Conservation (phyloP, 2,888 invertebrate genomes). For the Steinernema carpocapsae region DNA sequence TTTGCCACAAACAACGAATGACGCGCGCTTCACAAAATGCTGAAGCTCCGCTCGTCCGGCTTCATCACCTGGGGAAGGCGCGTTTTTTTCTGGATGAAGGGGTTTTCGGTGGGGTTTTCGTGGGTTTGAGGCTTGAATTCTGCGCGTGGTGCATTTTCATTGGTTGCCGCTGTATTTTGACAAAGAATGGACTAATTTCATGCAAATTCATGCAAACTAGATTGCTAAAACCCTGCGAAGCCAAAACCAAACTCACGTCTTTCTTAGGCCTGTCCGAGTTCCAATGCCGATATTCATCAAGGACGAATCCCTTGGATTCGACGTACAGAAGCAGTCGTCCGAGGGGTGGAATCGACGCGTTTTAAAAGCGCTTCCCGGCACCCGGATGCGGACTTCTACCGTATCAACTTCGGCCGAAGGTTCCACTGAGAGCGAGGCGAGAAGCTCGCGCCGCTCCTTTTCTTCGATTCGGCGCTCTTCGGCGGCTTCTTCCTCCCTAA, state of each 20-base stretch:
- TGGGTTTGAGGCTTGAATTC: too few relatives aligned
- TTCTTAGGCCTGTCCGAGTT: conserved; percentile 66
- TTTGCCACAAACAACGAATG: too few relatives aligned
- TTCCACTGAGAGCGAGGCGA: conserved; percentile 53
- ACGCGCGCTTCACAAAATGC: too few relatives aligned
- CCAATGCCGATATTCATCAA: conserved; percentile 52
- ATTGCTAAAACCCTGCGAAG: background rate
- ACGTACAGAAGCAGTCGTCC: conserved; percentile 55
- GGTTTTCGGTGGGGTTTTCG: too few relatives aligned
- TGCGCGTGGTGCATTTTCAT: too few relatives aligned
- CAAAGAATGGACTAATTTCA: too few relatives aligned
- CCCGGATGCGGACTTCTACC: conserved; percentile 57
- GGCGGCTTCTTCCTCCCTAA: conserved; percentile 42
- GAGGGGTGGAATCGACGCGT: conserved; percentile 58
- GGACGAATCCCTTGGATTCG: conserved; percentile 59
- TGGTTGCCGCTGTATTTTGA: too few relatives aligned
- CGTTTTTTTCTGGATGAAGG: too few relatives aligned
- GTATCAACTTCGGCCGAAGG: conserved; percentile 45
- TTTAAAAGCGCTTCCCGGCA: conserved; percentile 57
- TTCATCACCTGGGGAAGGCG: too few relatives aligned
- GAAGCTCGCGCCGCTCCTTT: conserved; percentile 46
- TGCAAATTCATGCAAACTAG: too few relatives aligned
- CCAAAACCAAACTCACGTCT: conserved; percentile 50
- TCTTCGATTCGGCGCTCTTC: conserved; percentile 36
- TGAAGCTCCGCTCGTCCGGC: too few relatives aligned